Evolutionary conservation across 2,797 vertebrate species (phyloP).

Genomic region (Corythornis leucogaster): DNA sequence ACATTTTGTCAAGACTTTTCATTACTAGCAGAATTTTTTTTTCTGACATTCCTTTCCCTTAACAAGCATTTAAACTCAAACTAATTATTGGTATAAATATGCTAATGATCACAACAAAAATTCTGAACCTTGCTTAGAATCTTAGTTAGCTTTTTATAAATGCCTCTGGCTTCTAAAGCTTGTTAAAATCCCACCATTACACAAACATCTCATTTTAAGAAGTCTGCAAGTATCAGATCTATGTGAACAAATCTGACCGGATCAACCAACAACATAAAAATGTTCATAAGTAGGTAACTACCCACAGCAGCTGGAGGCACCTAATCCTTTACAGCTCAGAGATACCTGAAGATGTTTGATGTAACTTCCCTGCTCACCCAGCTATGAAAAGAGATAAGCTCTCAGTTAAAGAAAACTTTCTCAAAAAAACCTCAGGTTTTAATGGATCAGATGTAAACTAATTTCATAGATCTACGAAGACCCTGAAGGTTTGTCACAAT

Average conservation of each 20-base stretch:
- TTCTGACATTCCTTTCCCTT: neutral
- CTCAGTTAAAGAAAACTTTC: neutral
- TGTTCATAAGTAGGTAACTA: neutral
- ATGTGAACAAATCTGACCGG: neutral
- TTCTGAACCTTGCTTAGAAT: neutral
- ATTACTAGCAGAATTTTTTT: neutral
- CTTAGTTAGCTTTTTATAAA: neutral
- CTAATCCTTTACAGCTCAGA: neutral
- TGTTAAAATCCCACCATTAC: neutral
- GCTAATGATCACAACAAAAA: neutral
- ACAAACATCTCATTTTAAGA: neutral
- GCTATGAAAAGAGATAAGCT: neutral
- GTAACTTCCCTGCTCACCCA: neutral
- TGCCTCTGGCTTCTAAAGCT: neutral
- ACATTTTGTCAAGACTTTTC: neutral
- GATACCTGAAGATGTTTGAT: neutral
- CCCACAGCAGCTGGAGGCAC: neutral
- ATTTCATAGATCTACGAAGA: slow-evolving; percentile 32
- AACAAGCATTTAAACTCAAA: neutral
- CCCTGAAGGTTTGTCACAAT: slow-evolving; percentile 27
- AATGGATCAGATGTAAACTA: slow-evolving; percentile 23
- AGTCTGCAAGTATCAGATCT: neutral
- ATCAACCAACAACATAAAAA: neutral
- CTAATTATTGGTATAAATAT: neutral
- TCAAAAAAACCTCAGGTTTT: neutral